These are phyloP conservation scores for Alexandromys fortis DNA, from an alignment of 2,113 vertebrate genomes.

Conservation along the genomic window DNA sequence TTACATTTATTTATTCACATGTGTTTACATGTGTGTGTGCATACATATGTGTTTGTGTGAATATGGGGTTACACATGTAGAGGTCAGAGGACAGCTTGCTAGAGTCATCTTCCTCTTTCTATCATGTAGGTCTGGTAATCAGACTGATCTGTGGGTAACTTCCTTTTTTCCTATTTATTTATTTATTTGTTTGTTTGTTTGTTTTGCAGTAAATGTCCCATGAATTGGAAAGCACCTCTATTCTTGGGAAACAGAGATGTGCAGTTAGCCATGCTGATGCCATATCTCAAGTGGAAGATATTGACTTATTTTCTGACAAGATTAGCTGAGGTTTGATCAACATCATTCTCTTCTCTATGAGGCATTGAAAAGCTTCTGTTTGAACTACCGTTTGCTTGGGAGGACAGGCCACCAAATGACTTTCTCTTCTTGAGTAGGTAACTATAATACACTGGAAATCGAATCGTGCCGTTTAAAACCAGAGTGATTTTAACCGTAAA, in stretches of 20 bases:
- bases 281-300: not conserved
- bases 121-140: not conserved
- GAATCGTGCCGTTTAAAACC: not conserved
- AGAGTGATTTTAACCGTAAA: not conserved
- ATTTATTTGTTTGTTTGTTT: not conserved
- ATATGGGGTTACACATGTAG: not conserved
- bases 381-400: not conserved
- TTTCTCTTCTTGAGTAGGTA: conserved; percentile 4
- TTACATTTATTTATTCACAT: not conserved
- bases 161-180: too few relatives aligned
- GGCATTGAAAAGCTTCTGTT: not conserved
- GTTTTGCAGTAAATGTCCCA: not conserved
- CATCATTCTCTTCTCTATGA: not conserved
- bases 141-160: not conserved
- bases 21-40: not conserved
- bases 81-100: too few relatives aligned
- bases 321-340: not conserved
- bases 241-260: not conserved
- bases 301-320: not conserved
- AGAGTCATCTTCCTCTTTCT: not conserved
- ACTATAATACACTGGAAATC: not conserved
- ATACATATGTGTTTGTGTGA: not conserved
- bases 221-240: not conserved
- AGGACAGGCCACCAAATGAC: not conserved
- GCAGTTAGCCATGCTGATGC: not conserved